Evolutionary conservation across 2,888 invertebrate genomes (phyloP), one percentile per base, ranked within the genome.

Genomic region (Ellobium chinense): DNA sequence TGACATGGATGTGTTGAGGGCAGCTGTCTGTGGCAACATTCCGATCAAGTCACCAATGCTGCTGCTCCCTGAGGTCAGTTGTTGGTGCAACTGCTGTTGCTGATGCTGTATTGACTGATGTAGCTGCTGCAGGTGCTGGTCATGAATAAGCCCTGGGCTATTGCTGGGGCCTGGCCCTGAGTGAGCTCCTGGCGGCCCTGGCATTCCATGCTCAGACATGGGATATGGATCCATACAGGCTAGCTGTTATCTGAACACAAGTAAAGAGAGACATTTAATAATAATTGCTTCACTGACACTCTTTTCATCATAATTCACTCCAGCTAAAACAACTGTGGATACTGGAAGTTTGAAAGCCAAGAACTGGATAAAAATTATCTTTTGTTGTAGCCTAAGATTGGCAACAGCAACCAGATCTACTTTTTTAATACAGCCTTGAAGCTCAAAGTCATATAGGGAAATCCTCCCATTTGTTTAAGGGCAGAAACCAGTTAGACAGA

Each of bases 81-180:
- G 80, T 31, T 80, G 80, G 34, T 80, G 80, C 36, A 80, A 36
- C 63, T 80, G 80, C 34, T 80, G 80, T 24, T 80, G 80, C 60
- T 80, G 80, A 36, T 74, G 80, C 63, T 80, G 80, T 60, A 80
- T 69, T 4, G 80, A 80, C 63, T 80, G 80, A 29, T 80, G 80
- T 14, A 80, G 70, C 36, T 80, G 80, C 63, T 80, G 80, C 3
- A 80, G 75, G 54, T 80, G 80, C 37, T 80, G 75, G 58, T 80
- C 80, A 2, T 80, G 75, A 24, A 79, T 14, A 18, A 79, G 72
- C 37, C 58, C 73, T 37, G 79, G 79, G 14, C 79, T 79, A 1
- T 39, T 58, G 58, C 56, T 65, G n/a, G 65, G 36, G 29, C 79
- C 79, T 29, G 70, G 70, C 18, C 36, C 66, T 37, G 74, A 27